Base-by-base conservation (phyloP, 1,140 invertebrate genomes). In the Ylistrum balloti region DNA sequence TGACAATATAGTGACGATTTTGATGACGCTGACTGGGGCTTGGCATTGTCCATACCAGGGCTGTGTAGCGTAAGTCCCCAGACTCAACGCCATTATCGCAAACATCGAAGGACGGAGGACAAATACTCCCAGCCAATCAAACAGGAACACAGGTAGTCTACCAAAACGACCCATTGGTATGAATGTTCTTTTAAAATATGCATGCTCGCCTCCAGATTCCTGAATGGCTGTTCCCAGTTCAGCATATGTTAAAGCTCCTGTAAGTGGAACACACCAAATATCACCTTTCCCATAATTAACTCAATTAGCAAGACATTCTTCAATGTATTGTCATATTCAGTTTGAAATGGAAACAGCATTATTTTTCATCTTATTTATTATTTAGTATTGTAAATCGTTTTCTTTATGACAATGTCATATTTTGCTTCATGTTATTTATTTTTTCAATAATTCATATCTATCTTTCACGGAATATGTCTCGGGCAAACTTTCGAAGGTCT, bases 41-140 rank as follows among this genome's bases (percentile, higher is more conserved):
- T 93, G 91, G 22, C 94, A 94, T n/a, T 86, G 86, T 0, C 97
- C 97, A 95, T 98, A 98, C 92, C 98, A 97, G 5, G 98, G 98
- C 94, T 98, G 97, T n/a, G 99, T 96, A 28, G 98, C 97, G 95
- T 99, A 99, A 92, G 98, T 98, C 0, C 98, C 98, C 96, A 99
- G 98, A 41, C 98, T 99, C 85, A 99, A 96, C 5, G 98, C 97
- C 97, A 98, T 98, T 88, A 99, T 98, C 33, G 99, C 98, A 96
- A 99, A 98, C 86, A 95, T 94, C 35, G 98, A 97, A 9, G 98
- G 96, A 45, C 94, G 92, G 17, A 94, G 94, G 20, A 96, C 96
- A 33, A 98, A 97, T 85, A 98, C 87, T 92, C 97, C 98, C 5
- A 98, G 97, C 98, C 98, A 98, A 0, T 97, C 97, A 94, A 98